A percentile compares a stretch with the other conserved stretches of the same genome.
Conservation (phyloP, 2,113 vertebrate species). For the Pteropus alecto region DNA sequence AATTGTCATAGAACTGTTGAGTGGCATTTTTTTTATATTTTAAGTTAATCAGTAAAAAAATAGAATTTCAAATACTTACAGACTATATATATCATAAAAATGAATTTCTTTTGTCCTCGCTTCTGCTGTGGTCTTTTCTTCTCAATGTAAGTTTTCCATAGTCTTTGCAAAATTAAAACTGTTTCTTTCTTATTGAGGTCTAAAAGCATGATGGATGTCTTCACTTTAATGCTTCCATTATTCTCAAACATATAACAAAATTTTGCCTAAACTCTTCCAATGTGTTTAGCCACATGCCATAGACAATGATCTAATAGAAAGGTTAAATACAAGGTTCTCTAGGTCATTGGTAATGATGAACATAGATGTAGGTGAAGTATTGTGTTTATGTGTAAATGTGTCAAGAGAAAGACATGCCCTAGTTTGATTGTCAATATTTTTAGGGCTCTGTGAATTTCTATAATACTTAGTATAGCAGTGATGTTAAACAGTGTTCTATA, state of each 20-base stretch:
- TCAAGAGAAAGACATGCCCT: constrained; percentile 60
- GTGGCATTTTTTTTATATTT: not conserved
- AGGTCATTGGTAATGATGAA: constrained; percentile 62
- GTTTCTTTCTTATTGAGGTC: constrained; percentile 56
- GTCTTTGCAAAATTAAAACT: constrained; percentile 9
- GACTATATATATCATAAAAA: constrained; percentile 16
- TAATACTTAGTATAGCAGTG: not conserved
- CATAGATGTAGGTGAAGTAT: constrained; percentile 48
- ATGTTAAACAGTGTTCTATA: not conserved
- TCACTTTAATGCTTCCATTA: constrained; percentile 55
- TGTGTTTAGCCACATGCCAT: constrained; percentile 57
- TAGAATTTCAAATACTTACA: constrained; percentile 41
- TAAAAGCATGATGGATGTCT: constrained; percentile 67
- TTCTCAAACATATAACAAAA: constrained; percentile 62
- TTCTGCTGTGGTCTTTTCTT: constrained; percentile 17
- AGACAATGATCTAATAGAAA: constrained; percentile 60
- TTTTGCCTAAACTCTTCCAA: constrained; percentile 61
- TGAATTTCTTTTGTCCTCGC: not conserved
- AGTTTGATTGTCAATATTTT: constrained; percentile 42
- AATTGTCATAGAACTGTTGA: constrained; percentile 21
- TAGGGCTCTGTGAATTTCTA: not conserved
- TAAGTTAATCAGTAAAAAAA: not conserved
- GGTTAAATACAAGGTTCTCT: constrained; percentile 61
- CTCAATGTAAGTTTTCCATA: constrained; percentile 23
- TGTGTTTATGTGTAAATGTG: constrained; percentile 50